Evolutionary conservation across 2,888 invertebrate genomes (phyloP).

Genomic region (Mesodorylaimus sp.): DNA sequence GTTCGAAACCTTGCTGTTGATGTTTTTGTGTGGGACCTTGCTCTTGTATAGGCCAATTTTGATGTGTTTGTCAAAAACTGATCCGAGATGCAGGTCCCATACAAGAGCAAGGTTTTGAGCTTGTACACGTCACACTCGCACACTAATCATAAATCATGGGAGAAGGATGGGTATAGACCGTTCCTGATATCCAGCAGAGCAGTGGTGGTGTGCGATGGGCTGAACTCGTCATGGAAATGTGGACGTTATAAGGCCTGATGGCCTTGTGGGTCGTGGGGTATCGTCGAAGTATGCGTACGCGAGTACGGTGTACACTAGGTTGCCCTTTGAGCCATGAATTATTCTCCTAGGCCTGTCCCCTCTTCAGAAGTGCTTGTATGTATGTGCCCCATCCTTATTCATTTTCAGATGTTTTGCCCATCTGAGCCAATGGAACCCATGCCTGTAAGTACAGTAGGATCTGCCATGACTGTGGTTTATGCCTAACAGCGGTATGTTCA

Average conservation of each 20-base stretch:
- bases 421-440: neutral
- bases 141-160: neutral
- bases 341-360: neutral
- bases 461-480: neutral
- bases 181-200: too few species aligned
- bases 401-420: conserved; percentile 14
- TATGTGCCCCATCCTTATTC: neutral
- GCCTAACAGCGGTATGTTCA: too few species aligned
- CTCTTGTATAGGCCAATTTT: conserved; percentile 6
- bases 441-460: conserved; percentile 5
- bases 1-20: neutral
- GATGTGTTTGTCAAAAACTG: too few species aligned
- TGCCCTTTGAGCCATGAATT: too few species aligned
- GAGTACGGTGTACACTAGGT: too few species aligned
- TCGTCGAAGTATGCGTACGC: too few species aligned
- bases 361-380: neutral
- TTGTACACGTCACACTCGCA: neutral
- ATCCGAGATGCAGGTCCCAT: neutral
- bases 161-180: too few species aligned
- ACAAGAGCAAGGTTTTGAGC: conserved; percentile 9
- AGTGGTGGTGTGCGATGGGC: too few species aligned
- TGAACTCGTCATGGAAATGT: too few species aligned
- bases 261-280: too few species aligned
- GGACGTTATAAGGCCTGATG: too few species aligned
- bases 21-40: neutral